Base-by-base conservation (phyloP, 2,113 vertebrate species). In the Electrona antarctica region DNA sequence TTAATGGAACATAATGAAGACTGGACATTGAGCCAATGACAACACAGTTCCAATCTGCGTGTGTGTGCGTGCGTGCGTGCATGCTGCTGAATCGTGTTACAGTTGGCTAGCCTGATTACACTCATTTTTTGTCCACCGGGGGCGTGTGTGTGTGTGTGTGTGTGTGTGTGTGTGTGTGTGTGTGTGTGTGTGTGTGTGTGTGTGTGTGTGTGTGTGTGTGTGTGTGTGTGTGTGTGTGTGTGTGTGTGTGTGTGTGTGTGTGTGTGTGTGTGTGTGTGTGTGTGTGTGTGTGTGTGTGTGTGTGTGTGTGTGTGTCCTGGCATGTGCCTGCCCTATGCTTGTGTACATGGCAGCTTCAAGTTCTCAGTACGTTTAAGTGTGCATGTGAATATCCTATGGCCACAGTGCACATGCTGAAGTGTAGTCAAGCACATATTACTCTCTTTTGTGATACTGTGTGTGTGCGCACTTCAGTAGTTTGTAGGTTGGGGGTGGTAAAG, bases 1-100 rank as follows among this genome's bases (percentile, higher is more conserved):
- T 85, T 91, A 90, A 91, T 91, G 83, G 80, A 72, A 71, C 73
- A 89, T 91, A 92, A 93, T 91, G 81, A 88, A 70, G 80, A 66
- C 55, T 52, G 54, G 78, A 78, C 81, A 48, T 48, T 0, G 14
- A 76, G 86, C 90, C 91, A 93, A 88, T 80, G 82, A 90, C 69
- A 92, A 93, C 86, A 90, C 70, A 76, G 77, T 21, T 54, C 66
- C 15, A 77, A 33, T 55, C 50, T 67, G 71, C 52, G 46, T 14
- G 8, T 49, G 47, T 41, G 51, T 60, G 50, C 45, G 15, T 57
- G 61, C 60, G 67, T 67, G 47, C 49, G 6, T 48, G 29, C 52
- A 67, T 8, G 60, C 9, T 14, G 55, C 71, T 41, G 0, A 15
- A 60, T 75, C 28, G 62, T 70, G 73, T 56, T 81, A 76, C 29